Percentiles rank a stretch among this genome's conserved stretches.
Evolutionary conservation across 2,797 vertebrate genomes (phyloP).

Genomic region (Lacerta agilis): DNA sequence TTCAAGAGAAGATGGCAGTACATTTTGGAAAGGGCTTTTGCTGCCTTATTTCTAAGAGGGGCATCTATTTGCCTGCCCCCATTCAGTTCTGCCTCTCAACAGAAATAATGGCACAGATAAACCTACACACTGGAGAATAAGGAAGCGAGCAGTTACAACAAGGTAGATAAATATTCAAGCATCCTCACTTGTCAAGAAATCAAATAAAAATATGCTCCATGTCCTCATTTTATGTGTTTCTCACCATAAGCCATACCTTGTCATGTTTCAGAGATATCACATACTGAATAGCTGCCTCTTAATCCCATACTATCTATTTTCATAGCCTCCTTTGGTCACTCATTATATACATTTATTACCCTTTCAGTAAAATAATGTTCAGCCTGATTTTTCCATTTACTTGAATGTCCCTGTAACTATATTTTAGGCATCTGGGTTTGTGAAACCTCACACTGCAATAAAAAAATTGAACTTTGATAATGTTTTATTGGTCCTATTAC

Average conservation of each 20-base stretch:
- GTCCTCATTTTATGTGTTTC: neutral
- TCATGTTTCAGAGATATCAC: constrained; percentile 3
- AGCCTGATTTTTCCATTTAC: constrained; percentile 32
- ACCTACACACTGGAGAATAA: constrained; percentile 5
- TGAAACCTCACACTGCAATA: constrained; percentile 25
- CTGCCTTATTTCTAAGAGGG: neutral
- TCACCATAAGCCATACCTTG: neutral
- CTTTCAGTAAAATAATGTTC: constrained; percentile 32
- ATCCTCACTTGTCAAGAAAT: constrained; percentile 21
- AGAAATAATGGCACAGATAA: constrained; percentile 27
- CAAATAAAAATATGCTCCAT: constrained; percentile 38
- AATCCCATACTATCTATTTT: constrained; percentile 52
- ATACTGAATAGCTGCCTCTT: constrained; percentile 53
- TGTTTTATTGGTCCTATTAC: constrained; percentile 40
- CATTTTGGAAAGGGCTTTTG: neutral
- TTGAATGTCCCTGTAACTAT: constrained; percentile 42
- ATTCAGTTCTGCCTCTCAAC: neutral
- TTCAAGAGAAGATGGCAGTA: neutral
- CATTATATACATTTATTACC: constrained; percentile 27
- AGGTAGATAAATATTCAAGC: constrained; percentile 28
- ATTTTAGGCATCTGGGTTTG: constrained; percentile 57
- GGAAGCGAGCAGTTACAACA: constrained; percentile 27
- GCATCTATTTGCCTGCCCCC: neutral
- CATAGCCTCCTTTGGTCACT: constrained; percentile 14
- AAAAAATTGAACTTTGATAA: constrained; percentile 58